Base-by-base conservation (phyloP, 2,888 invertebrate species). In the Meiosimyza platycephala region DNA sequence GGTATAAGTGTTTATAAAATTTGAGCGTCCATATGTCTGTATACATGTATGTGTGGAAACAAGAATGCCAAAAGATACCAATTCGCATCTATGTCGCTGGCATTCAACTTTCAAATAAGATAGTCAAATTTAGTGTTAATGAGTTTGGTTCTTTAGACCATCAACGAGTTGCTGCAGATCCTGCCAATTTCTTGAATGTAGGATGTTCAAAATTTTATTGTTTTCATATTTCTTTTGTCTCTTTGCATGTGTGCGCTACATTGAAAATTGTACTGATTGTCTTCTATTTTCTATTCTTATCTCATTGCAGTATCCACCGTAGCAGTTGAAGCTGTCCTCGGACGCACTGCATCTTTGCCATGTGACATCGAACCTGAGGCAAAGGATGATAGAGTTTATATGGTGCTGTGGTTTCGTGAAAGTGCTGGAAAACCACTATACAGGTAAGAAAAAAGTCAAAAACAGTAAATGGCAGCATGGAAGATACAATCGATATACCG, bases 401-500 rank as follows among this genome's bases (percentile, higher is more conserved):
- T 96, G 94, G 95, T 96, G 80, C 90, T 96, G 70, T 96, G 96
- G 96, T 96, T 95, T 88, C 90, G 94, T 78, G 95, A 95, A 85
- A 93, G 92, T 80, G 93, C 93, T 70, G 93, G 93, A 77, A 95
- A 95, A 88, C 96, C 96, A 78, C 93, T 96, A 83, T 96, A 95
- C 90, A 96, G 95, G 96, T 95, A 88, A 89, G 89, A 72, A n/a
- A 6, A 54, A n/a, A 9, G 3, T 18, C 13, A 50, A 47, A 13
- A 64, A 18, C 5, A 33, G 12, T 33, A 48, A 40, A 64, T 22
- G 40, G 1, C 40, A 7, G 9, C 9, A 40, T 40, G 40, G 4
- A 28, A 28, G 28, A 28, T 28, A 4, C 28, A 28, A 28, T 3
- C 4, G 3, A 4, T 28, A 4, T 28, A 4, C 28, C 2, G 2